Percentiles rank a stretch among this genome's conserved stretches.
Conservation (phyloP, 53 echinoderm and acorn worm genomes). For the Echinarachnius parma region DNA sequence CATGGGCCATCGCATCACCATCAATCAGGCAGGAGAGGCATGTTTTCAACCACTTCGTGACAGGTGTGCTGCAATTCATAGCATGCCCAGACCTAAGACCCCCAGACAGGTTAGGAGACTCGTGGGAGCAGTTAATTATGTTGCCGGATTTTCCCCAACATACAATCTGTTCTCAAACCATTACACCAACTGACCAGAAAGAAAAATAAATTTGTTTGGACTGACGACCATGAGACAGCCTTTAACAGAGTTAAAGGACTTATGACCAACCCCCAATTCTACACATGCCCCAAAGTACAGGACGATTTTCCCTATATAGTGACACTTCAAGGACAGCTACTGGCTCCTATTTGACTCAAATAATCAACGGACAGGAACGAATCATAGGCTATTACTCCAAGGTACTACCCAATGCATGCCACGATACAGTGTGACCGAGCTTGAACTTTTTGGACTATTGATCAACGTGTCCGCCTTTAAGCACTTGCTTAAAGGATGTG, state of each 20-base stretch:
- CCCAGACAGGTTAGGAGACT: background rate
- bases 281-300: constrained; percentile 7
- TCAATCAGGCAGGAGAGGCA: constrained; percentile 5
- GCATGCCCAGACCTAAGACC: constrained; percentile 28
- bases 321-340: constrained; percentile 28
- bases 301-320: background rate
- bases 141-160: constrained; percentile 23
- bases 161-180: constrained; percentile 18
- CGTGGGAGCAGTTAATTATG: constrained; percentile 5
- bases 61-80: constrained; percentile 38
- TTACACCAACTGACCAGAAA: constrained; percentile 27
- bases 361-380: constrained; percentile 18
- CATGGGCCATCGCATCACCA: constrained; percentile 32
- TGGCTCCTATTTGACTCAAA: constrained; percentile 38
- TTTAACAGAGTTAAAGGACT: constrained; percentile 37
- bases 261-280: constrained; percentile 22
- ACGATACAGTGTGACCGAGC: constrained; percentile 38
- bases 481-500: constrained; percentile 14
- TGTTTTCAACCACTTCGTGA: constrained; percentile 25
- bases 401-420: constrained; percentile 31
- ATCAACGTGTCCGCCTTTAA: constrained; percentile 40
- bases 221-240: constrained; percentile 22
- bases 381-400: constrained; percentile 50
- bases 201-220: constrained; percentile 19
- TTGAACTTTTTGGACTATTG: constrained; percentile 36